phyloP scores from a whole-genome alignment of 1,140 invertebrate species.

The Belonocnema kinseyi region DNA sequence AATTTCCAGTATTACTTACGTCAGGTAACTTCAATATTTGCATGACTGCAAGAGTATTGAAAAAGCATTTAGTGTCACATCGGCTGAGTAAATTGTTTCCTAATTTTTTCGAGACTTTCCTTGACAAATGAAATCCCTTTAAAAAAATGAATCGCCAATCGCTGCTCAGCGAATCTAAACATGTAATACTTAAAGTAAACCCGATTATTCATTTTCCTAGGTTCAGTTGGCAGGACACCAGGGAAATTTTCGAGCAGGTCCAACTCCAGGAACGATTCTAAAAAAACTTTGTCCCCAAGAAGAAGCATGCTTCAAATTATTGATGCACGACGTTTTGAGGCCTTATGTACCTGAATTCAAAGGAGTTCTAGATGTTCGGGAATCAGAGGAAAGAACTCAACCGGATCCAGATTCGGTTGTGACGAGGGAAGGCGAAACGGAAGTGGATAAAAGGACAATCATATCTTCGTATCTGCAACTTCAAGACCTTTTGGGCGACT shows the following conservation, averaged over 20 bases:
- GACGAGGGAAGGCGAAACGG: slow-evolving; percentile 46
- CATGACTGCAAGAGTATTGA: too few species aligned
- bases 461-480: slow-evolving; percentile 86
- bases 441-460: slow-evolving; percentile 47
- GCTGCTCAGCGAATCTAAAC: background rate
- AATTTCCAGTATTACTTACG: too few species aligned
- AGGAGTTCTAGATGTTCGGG: slow-evolving; percentile 76
- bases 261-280: slow-evolving; percentile 93
- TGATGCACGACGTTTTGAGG: slow-evolving; percentile 91
- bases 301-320: slow-evolving; percentile 88
- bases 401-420: slow-evolving; percentile 37
- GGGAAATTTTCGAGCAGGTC: slow-evolving; percentile 95
- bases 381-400: slow-evolving; percentile 54
- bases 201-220: slow-evolving; percentile 44
- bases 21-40: too few species aligned
- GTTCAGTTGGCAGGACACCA: slow-evolving; percentile 94
- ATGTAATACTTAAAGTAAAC: background rate
- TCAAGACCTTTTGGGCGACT: slow-evolving; percentile 94
- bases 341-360: slow-evolving; percentile 95
- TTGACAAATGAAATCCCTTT: too few species aligned
- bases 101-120: too few species aligned
- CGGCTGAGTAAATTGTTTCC: too few species aligned
- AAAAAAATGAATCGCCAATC: background rate
- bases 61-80: too few species aligned
- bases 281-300: slow-evolving; percentile 95